phyloP scores from a whole-genome alignment of 2,797 vertebrate genomes.

The Psittacula echo region DNA sequence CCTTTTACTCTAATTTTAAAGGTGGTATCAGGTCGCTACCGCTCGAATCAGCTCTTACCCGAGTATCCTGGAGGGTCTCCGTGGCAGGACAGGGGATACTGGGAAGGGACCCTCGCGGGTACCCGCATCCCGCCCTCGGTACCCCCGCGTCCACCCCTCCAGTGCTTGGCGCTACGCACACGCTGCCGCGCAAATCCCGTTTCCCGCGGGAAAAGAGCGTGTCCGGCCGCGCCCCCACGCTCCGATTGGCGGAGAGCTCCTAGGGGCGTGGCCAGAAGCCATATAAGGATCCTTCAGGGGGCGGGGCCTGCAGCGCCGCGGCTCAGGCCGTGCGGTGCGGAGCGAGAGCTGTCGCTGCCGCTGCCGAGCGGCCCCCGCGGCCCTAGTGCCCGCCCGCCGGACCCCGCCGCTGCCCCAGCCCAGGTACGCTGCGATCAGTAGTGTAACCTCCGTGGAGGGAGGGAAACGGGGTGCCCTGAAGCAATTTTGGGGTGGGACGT shows the following conservation, averaged over 20 bases:
- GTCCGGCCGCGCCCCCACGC: accelerated
- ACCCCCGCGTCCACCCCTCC: accelerated
- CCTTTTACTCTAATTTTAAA: background rate
- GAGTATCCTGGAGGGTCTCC: background rate
- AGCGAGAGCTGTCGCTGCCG: background rate
- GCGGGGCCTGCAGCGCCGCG: background rate
- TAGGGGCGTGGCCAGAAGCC: background rate
- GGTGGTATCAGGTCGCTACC: background rate
- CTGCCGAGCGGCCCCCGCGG: background rate
- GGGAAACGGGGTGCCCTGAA: too few relatives aligned
- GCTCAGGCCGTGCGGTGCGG: constrained; percentile 15
- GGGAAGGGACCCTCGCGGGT: too few relatives aligned
- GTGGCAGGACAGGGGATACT: background rate
- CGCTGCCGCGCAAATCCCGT: background rate
- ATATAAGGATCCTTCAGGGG: accelerated
- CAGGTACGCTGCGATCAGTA: background rate
- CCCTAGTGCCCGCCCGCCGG: background rate
- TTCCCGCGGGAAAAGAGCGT: background rate
- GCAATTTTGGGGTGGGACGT: accelerated
- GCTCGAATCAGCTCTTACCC: background rate
- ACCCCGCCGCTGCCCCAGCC: background rate
- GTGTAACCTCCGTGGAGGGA: background rate
- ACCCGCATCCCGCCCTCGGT: too few relatives aligned
- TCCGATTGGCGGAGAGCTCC: accelerated
- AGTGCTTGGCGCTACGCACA: background rate